phyloP scores from a whole-genome alignment of 2,113 vertebrate species.

The Procapra przewalskii region DNA sequence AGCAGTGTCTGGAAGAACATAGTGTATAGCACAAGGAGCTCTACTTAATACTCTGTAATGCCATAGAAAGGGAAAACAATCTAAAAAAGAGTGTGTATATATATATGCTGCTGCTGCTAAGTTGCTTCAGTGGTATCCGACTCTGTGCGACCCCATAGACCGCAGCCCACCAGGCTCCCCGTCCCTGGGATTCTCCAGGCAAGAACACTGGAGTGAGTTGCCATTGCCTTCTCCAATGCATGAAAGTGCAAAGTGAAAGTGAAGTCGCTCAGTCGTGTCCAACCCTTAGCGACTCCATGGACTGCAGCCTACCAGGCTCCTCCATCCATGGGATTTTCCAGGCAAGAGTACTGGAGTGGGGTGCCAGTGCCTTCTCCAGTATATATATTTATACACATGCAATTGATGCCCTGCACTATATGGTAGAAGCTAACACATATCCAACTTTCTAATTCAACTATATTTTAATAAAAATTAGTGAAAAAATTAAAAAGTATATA shows the following conservation, averaged over 20 bases:
- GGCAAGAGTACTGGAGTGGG: too few relatives aligned
- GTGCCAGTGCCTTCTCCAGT: too few relatives aligned
- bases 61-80: background rate
- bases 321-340: too few relatives aligned
- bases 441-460: background rate
- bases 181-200: too few relatives aligned
- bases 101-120: too few relatives aligned
- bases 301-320: too few relatives aligned
- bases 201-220: too few relatives aligned
- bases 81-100: background rate
- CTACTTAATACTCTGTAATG: background rate
- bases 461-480: background rate
- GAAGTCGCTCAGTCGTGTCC: background rate
- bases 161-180: too few relatives aligned
- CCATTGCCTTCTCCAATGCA: too few relatives aligned
- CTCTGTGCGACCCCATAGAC: too few relatives aligned
- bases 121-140: fast-evolving
- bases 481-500: background rate
- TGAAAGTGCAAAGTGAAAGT: too few relatives aligned
- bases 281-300: too few relatives aligned
- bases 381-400: background rate
- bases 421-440: background rate
- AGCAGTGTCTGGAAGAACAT: background rate
- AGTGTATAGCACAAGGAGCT: background rate
- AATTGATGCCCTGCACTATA: background rate